Evolutionary conservation across 2,113 vertebrate genomes (phyloP).

Genomic region (Sterrhoptilus dennistouni): DNA sequence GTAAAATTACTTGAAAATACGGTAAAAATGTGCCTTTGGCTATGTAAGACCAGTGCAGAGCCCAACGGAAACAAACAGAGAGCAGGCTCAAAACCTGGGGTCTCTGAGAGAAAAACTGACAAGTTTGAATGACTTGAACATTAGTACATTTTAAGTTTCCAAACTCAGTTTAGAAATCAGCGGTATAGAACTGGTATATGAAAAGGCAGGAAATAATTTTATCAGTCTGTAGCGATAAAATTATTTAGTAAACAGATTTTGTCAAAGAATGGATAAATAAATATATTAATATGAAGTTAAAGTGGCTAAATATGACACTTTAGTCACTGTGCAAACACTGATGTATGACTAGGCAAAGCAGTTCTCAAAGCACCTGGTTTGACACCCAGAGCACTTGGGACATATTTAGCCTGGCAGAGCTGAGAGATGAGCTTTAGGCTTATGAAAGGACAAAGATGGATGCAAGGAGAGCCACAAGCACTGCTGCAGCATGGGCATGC

Average conservation of each 20-base stretch:
- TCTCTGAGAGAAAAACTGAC: neutral
- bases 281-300: neutral
- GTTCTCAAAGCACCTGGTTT: neutral
- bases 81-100: neutral
- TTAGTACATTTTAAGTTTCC: neutral
- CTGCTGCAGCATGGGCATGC: accelerated
- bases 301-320: neutral
- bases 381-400: neutral
- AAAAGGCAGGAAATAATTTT: neutral
- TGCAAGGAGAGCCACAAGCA: neutral
- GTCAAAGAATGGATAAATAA: neutral
- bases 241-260: neutral
- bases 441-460: neutral
- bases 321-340: neutral
- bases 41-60: neutral
- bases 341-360: neutral
- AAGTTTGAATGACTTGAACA: neutral
- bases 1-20: neutral
- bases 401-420: neutral
- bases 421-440: neutral
- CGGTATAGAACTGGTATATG: neutral
- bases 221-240: neutral
- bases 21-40: neutral
- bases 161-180: neutral
- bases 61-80: neutral